These are phyloP conservation scores for Drosophila takahashii DNA, from an alignment of 1,140 invertebrate genomes.

Conservation along the genomic window DNA sequence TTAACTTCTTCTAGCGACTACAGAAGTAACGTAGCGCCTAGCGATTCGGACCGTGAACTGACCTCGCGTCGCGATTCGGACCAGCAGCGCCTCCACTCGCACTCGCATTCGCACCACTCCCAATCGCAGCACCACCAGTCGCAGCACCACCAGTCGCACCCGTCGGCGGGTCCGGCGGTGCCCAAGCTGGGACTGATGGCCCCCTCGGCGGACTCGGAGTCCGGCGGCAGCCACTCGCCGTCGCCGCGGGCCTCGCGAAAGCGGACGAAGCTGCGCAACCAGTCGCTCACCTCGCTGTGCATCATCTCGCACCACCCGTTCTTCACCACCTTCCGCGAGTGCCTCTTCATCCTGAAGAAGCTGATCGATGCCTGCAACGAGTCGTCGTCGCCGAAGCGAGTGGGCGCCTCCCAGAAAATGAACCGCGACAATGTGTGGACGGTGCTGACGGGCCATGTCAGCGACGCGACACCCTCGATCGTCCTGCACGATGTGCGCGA, in stretches of 20 bases:
- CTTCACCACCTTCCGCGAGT: conserved; percentile 98
- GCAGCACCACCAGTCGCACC: conserved; percentile 30
- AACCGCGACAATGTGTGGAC: conserved; percentile 96
- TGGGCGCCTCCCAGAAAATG: conserved; percentile 93
- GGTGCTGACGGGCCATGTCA: conserved; percentile 89
- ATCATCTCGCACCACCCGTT: conserved; percentile 99
- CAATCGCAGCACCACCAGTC: conserved; percentile 15
- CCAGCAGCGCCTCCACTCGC: conserved; percentile 65
- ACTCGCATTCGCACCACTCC: conserved; percentile 9
- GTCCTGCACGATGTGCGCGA: conserved; percentile 98
- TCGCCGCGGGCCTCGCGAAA: conserved; percentile 93
- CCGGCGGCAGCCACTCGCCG: conserved; percentile 93
- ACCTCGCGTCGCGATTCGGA: conserved; percentile 89
- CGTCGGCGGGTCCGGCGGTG: conserved; percentile 65
- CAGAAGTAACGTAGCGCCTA: conserved; percentile 94
- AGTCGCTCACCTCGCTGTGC: conserved; percentile 98
- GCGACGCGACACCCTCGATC: conserved; percentile 92
- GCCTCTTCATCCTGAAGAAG: conserved; percentile 97
- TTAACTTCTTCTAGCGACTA: conserved; percentile 92
- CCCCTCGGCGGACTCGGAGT: conserved; percentile 92
- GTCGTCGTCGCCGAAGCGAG: conserved; percentile 93
- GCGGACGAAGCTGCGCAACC: conserved; percentile 91
- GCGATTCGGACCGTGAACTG: conserved; percentile 93
- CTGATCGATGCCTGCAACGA: conserved; percentile 99
- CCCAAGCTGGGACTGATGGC: conserved; percentile 88